A percentile compares a stretch with the other conserved stretches of the same genome.
These are phyloP conservation scores for Copsychus sechellarum DNA, from an alignment of 2,113 vertebrate species.

Conservation along the genomic window DNA sequence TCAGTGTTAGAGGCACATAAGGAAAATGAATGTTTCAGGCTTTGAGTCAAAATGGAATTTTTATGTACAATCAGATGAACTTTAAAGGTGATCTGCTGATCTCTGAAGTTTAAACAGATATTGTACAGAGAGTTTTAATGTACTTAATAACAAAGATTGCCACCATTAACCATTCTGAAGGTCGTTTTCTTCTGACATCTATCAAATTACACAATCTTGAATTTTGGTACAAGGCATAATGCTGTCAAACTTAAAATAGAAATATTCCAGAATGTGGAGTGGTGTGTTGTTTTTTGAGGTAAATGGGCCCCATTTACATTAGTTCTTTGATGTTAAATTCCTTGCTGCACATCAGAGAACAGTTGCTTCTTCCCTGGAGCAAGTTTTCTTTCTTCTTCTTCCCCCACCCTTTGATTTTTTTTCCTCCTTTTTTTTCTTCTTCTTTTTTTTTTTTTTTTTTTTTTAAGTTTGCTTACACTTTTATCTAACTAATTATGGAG, in stretches of 20 bases:
- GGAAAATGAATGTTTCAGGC: not conserved
- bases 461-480: conserved; percentile 56
- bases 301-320: conserved; percentile 78
- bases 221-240: conserved; percentile 62
- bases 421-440: not conserved
- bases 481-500: conserved; percentile 74
- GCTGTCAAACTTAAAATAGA: conserved; percentile 66
- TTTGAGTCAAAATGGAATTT: conserved; percentile 4
- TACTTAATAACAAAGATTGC: conserved; percentile 28
- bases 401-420: conserved; percentile 45
- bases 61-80: not conserved
- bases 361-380: conserved; percentile 79
- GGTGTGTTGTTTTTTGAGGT: conserved; percentile 68
- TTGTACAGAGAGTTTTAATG: not conserved
- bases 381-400: conserved; percentile 67
- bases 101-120: conserved; percentile 23
- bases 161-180: not conserved
- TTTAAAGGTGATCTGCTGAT: conserved; percentile 33
- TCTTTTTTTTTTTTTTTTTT: not conserved
- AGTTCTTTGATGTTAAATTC: conserved; percentile 81
- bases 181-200: conserved; percentile 66
- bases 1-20: not conserved
- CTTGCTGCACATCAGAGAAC: conserved; percentile 80
- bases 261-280: conserved; percentile 65
- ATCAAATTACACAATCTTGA: conserved; percentile 60